Base-by-base conservation (phyloP, 2,113 vertebrate genomes). In the Malurus cyaneus region DNA sequence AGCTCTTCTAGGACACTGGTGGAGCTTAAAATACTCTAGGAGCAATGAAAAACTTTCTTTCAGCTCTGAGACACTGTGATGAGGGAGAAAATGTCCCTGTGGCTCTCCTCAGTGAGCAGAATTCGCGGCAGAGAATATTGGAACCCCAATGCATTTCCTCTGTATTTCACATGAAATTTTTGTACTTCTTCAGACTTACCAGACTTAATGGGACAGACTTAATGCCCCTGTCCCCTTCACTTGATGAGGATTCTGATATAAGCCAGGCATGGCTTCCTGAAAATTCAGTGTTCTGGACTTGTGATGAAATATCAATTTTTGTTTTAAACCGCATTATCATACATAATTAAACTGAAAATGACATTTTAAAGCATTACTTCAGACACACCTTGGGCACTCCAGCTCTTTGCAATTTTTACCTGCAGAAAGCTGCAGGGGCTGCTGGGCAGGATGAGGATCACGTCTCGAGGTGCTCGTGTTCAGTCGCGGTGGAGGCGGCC, bases 401-500 rank as follows among this genome's bases (percentile, higher is more conserved):
- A 64, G 44, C 46, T 67, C 46, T 73, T 65, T 53, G 81, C 28
- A 46, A 0, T 26, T 31, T 32, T 31, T 1, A 0, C 14, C 36
- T n/a, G 36, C 84, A 89, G 65, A 28, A 44, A 17, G 28, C 50
- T 46, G 41, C 39, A 4, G 66, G 42, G 70, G 46, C 0, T 73
- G 36, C 60, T 57, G 82, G 65, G 53, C 19, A 5, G 47, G 52
- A 18, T 13, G 1, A 36, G 69, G 80, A 44, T 47, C 53, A 3
- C 0, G 0, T 18, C 28, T 78, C 18, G 3, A 17, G 70, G 23
- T 71, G 52, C 29, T 84, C 8, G 1, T 6, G 23, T 42, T 57
- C 13, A 20, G 1, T 61, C 0, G 0, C 8, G 14, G 59, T 8
- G 15, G 36, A 31, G 32, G 13, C 19, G 3, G 52, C 64, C 73